Evolutionary conservation across 1,140 invertebrate genomes (phyloP), one percentile per base, ranked within the genome.

Genomic region (Varroa destructor): DNA sequence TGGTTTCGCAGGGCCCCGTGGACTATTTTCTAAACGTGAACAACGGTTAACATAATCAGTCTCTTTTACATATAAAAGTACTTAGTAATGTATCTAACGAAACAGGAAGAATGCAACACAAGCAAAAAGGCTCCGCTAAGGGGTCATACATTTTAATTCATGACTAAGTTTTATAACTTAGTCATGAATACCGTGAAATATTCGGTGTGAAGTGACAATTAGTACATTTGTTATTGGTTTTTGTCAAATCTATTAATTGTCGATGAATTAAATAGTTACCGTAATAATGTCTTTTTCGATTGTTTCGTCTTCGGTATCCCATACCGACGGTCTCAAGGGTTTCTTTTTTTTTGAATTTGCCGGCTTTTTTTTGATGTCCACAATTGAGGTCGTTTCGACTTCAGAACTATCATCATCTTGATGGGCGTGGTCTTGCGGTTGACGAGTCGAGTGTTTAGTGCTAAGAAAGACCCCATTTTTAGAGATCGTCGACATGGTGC

Each of bases 281-380:
- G 46, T n/a, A 37, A 67, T 67, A 4, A 67, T 67, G 40, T 67
- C 61, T 8, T 67, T 67, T 40, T 67, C 61, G 3, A 67, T 67
- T 40, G 12, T 67, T 8, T 67, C 61, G 8, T 67, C 61, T 12
- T 43, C 46, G 3, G 46, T 37, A 14, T 67, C 61, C 14, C 40
- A 67, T 51, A 51, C 46, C 46, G 46, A 51, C 3, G 46, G 46
- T 8, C 46, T 51, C 8, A 51, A 3, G 40, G 46, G 61, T 36
- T 40, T 40, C 46, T 67, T 67, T 40, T 37, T 40, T 40, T 67
- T 67, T 2, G 61, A 37, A 37, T 12, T 3, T n/a, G 12, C 37
- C 40, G 61, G 61, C 46, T 67, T 67, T 67, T 10, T 12, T 40
- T 67, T 67, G 61, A 67, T 67, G 61, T 67, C 46, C 8, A 67